Evolutionary conservation across 2,797 vertebrate species (phyloP), one percentile per base, ranked within the genome.

Genomic region (Trichosurus vulpecula): DNA sequence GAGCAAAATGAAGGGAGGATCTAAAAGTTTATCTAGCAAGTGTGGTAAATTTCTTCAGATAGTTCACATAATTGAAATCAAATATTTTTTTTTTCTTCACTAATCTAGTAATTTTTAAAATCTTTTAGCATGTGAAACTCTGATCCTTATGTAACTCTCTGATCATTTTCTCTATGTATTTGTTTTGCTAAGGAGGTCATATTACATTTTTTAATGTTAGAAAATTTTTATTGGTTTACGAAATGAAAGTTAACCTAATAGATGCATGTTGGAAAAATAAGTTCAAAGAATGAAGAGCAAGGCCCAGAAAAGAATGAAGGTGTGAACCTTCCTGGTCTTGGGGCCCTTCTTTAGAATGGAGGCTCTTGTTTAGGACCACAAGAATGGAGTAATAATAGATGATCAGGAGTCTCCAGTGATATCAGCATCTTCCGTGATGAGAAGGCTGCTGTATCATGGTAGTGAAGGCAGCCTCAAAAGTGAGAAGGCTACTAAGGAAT

Each of bases 51-150:
- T 30, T 31, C 92, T 89, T 93, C 91, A 91, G 58, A 52, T 53
- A 2, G 6, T 90, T 95, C 61, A 94, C 35, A 94, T 94, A 74
- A 12, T 1, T 52, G 95, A 95, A 93, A 16, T 11, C 5, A 90
- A 92, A 94, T 90, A n/a, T 54, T 51, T 51, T 66, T 35, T 16
- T 41, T 95, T 94, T 95, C 87, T 52, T 14, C 0, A 92, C 90
- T 51, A 57, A 8, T 12, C 2, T 95, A 90, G 8, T 25, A 41
- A 74, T 22, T 47, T 74, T 81, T 47, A n/a, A 14, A 35, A 8
- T 25, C 41, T 74, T 55, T 95, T 90, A 92, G 9, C 19, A 95
- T 89, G 30, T 87, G 13, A 95, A 92, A 94, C 54, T 16, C 51
- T 93, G 30, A 54, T 91, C 53, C 53, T 93, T 91, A 30, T 4